Percentiles rank a stretch among this genome's conserved stretches.
Conservation (phyloP, 2,888 invertebrate genomes). For the Clistopyga incitator region DNA sequence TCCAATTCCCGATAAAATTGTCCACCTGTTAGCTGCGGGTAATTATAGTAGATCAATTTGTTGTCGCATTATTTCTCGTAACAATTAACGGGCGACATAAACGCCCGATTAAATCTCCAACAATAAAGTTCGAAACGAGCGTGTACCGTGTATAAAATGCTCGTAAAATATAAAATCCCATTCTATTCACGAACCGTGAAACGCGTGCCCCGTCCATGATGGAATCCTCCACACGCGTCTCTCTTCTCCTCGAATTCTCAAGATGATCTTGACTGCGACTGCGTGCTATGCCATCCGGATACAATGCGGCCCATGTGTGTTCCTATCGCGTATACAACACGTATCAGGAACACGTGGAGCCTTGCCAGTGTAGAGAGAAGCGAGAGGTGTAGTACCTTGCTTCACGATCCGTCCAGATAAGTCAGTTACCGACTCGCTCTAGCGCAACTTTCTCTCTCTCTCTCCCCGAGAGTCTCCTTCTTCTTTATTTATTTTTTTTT, state of each 20-base stretch:
- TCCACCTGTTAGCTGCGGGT: not conserved
- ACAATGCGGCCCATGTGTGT: constrained; percentile 48
- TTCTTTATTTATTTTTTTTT: constrained; percentile 41
- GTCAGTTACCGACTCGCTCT: constrained; percentile 83
- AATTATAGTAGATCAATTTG: constrained; percentile 2
- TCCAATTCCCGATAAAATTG: not conserved
- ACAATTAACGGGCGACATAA: constrained; percentile 6
- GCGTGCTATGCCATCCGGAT: constrained; percentile 42
- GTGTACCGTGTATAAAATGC: constrained; percentile 1
- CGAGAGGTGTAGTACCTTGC: constrained; percentile 69
- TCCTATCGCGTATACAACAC: constrained; percentile 53
- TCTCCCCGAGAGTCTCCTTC: constrained; percentile 63
- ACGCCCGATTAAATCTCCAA: constrained; percentile 18
- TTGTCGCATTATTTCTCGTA: not conserved
- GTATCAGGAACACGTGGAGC: constrained; percentile 69
- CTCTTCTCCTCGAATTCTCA: constrained; percentile 50
- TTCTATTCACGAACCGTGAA: constrained; percentile 58
- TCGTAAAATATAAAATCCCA: constrained; percentile 39
- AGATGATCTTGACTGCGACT: constrained; percentile 56
- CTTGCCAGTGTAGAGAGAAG: constrained; percentile 60
- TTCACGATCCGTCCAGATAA: constrained; percentile 79
- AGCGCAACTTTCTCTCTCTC: constrained; percentile 78
- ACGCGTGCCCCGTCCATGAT: constrained; percentile 59
- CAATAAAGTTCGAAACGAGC: constrained; percentile 36
- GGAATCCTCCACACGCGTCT: constrained; percentile 44